phyloP scores from a whole-genome alignment of 2,797 vertebrate genomes.

The Channallabes apus region DNA sequence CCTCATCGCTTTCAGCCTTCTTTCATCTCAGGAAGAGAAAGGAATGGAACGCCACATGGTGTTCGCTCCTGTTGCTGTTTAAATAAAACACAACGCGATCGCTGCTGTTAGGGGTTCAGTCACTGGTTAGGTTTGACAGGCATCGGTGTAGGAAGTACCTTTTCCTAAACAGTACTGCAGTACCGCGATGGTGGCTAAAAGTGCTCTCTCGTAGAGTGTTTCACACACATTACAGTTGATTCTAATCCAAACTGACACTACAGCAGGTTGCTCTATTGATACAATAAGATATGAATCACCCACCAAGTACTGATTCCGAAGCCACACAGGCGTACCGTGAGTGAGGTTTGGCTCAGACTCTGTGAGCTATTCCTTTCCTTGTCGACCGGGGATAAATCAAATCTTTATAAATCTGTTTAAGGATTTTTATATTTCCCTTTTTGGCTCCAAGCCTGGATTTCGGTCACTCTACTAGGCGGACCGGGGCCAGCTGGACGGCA shows the following conservation, averaged over 20 bases:
- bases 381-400: slow-evolving; percentile 55
- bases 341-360: slow-evolving; percentile 52
- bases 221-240: slow-evolving; percentile 25
- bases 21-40: slow-evolving; percentile 36
- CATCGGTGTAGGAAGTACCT: background rate
- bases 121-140: background rate
- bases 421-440: slow-evolving; percentile 52
- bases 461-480: slow-evolving; percentile 34
- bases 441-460: slow-evolving; percentile 34
- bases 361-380: slow-evolving; percentile 51
- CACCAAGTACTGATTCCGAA: slow-evolving; percentile 37
- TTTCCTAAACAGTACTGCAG: background rate
- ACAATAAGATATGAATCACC: slow-evolving; percentile 37
- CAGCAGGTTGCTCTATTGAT: slow-evolving; percentile 36
- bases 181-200: background rate
- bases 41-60: background rate
- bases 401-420: slow-evolving; percentile 56
- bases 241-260: slow-evolving; percentile 26
- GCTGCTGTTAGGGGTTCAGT: background rate
- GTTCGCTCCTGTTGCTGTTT: background rate
- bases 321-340: slow-evolving; percentile 44
- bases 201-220: background rate
- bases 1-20: slow-evolving; percentile 19
- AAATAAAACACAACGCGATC: background rate
- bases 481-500: slow-evolving; percentile 53